These are phyloP conservation scores for human (Homo sapiens) DNA, from an alignment of 2,113 vertebrate species.

Conservation along the genomic window DNA sequence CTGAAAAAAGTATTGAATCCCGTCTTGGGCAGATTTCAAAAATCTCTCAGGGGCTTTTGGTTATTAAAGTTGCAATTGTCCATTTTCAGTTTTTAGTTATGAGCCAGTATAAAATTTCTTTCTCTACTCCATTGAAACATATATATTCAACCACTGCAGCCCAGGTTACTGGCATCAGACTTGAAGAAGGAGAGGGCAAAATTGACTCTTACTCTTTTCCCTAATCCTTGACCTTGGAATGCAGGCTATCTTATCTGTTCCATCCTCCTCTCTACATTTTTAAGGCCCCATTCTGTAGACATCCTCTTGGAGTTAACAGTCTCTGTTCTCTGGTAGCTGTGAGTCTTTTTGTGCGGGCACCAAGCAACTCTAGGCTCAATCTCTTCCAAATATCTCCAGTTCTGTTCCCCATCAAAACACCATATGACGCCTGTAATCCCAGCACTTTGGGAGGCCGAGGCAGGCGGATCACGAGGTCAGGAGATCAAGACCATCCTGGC, in stretches of 20 bases:
- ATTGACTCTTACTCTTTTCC: not conserved
- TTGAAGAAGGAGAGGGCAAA: not conserved
- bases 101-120: not conserved
- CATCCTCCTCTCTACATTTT: not conserved
- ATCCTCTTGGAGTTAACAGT: not conserved
- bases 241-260: not conserved
- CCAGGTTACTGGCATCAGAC: not conserved
- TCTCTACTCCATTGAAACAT: not conserved
- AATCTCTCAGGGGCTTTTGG: not conserved
- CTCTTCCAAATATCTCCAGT: not conserved
- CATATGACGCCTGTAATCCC: no score
- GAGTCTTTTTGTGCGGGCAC: not conserved
- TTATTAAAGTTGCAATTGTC: slow-evolving; percentile 50
- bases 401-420: not conserved
- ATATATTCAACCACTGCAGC: not conserved
- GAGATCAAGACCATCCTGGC: no score
- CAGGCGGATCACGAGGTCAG: no score
- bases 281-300: not conserved
- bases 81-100: not conserved
- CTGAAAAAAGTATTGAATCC: slow-evolving; percentile 26
- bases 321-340: not conserved
- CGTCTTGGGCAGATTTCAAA: slow-evolving; percentile 31
- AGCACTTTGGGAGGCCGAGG: no score
- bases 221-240: not conserved
- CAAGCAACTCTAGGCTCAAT: not conserved